Percentiles rank a stretch among this genome's conserved stretches.
Conservation (phyloP, 2,113 vertebrate genomes). For the Prionailurus viverrinus region DNA sequence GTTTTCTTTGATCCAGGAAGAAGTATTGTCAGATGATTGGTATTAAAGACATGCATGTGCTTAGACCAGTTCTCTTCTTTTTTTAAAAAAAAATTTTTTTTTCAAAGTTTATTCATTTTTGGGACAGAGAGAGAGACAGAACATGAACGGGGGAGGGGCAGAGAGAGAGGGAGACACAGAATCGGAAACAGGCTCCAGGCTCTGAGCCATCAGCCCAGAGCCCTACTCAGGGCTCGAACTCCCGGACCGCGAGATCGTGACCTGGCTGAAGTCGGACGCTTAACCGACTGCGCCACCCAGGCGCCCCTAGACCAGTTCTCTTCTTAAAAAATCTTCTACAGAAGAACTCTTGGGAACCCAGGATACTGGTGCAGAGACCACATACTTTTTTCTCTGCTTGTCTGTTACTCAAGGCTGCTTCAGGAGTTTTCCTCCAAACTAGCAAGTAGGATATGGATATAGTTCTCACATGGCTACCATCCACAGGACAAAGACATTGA, state of each 20-base stretch:
- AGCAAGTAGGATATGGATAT: neutral
- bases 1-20: neutral
- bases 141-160: too few relatives aligned
- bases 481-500: neutral
- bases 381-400: neutral
- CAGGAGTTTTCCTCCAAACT: neutral
- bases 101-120: too few relatives aligned
- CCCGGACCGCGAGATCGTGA: too few relatives aligned
- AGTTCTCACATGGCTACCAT: neutral
- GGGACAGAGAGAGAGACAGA: too few relatives aligned
- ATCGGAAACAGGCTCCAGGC: too few relatives aligned
- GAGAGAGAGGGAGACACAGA: too few relatives aligned
- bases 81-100: too few relatives aligned
- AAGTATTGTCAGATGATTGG: neutral
- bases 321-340: neutral
- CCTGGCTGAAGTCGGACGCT: too few relatives aligned
- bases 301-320: neutral
- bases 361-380: neutral
- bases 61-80: conserved; percentile 4
- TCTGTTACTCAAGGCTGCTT: neutral
- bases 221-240: too few relatives aligned
- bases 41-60: neutral
- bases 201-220: too few relatives aligned
- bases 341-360: neutral
- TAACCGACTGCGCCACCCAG: too few relatives aligned